Base-by-base conservation (phyloP, 2,888 invertebrate species). In the Ferdinandea cuprea region DNA sequence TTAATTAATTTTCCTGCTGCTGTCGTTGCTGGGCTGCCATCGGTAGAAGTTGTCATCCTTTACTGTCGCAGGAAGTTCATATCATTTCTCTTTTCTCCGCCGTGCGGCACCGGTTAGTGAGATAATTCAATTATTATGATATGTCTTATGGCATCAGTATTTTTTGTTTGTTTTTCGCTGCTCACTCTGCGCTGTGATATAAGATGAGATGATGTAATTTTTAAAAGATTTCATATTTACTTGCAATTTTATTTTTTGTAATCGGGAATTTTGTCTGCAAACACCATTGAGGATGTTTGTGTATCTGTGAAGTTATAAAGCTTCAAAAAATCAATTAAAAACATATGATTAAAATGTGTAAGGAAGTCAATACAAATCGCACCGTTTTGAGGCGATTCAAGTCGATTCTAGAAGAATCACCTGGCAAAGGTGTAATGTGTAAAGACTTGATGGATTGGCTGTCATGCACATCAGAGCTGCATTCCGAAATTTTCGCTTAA, bases 1-100 rank as follows among this genome's bases (percentile, higher is more conserved):
- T 83, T 83, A 83, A 83, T 83, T 83, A 83, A 77, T 83, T 77
- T 83, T 73, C 72, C 72, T 77, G 78, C 56, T 78, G 59, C 52
- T 66, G 61, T 61, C 66, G 7, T 13, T 13, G 13, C 40, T 42
- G 46, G 46, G 37, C 19, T 66, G 30, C 71, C 61, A 37, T 71
- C 56, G 37, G 58, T 44, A 32, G 68, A 50, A 21, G 30, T 68
- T 63, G 42, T 77, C 83, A 83, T 72, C 72, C 63, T 72, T 69
- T 63, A 28, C 54, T 35, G 35, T 54, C 17, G 40, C 42, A 52
- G 32, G 42, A 71, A 61, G 30, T 61, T 54, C 52, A 48, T 30
- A 50, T 48, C 28, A 21, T 59, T 59, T 46, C 61, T 9, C 54
- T 19, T 40, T 13, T 30, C 46, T 40, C 19, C 50, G 8, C 15